These are phyloP conservation scores for Eulemur coronatus DNA, from an alignment of 2,797 vertebrate genomes.

Conservation along the genomic window DNA sequence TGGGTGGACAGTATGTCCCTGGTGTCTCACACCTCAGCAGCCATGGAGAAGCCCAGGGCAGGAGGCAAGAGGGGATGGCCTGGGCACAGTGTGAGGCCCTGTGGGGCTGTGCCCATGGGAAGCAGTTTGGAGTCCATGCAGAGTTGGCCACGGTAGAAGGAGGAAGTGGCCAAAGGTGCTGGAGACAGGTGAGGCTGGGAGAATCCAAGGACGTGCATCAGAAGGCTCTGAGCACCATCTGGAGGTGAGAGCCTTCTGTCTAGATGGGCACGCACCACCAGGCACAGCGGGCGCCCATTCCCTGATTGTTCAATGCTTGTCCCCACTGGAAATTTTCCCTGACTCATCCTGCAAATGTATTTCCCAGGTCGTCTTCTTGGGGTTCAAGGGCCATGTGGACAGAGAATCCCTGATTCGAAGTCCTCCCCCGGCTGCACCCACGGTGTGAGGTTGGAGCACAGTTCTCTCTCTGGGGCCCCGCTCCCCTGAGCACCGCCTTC, in stretches of 20 bases:
- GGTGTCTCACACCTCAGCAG: not conserved
- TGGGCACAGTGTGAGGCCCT: fast-evolving
- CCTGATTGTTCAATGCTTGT: not conserved
- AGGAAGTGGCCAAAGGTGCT: not conserved
- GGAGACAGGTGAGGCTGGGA: not conserved
- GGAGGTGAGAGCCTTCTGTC: not conserved
- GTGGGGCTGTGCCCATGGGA: fast-evolving
- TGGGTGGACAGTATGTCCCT: not conserved
- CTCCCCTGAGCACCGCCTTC: fast-evolving
- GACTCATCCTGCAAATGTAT: not conserved
- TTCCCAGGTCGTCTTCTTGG: not conserved
- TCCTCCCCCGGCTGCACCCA: fast-evolving
- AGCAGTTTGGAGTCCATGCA: not conserved
- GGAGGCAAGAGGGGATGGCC: not conserved
- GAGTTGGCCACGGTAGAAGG: too few species aligned
- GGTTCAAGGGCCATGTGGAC: not conserved
- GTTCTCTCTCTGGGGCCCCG: not conserved
- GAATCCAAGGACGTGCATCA: fast-evolving
- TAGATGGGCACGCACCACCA: not conserved
- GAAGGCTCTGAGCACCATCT: fast-evolving
- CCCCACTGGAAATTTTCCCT: not conserved
- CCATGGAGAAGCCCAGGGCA: not conserved
- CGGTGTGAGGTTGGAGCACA: not conserved
- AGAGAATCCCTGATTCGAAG: not conserved
- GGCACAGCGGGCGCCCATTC: not conserved